Conservation (phyloP, 2,888 invertebrate genomes). For the Polydrusus pterygomalis region DNA sequence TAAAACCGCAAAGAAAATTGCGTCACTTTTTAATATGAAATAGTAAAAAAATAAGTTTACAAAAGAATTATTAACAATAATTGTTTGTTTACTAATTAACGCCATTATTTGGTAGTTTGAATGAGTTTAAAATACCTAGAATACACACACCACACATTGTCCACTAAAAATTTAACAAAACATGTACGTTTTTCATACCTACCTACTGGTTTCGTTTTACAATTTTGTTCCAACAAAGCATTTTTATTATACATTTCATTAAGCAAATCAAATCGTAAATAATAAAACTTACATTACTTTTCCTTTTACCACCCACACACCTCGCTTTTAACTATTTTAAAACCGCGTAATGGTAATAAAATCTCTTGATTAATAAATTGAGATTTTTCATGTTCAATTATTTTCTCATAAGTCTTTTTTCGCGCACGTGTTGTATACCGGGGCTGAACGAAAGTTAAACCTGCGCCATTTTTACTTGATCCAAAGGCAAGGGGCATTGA, state of each 20-base stretch:
- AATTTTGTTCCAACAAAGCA: no score
- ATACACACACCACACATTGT: no score
- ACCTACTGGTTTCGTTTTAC: no score
- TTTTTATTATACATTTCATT: no score
- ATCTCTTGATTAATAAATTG: conserved; percentile 28
- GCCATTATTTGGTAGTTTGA: background rate
- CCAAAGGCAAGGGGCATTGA: no score
- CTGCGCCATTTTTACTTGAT: background rate
- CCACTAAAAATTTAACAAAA: no score
- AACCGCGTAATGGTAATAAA: conserved; percentile 15
- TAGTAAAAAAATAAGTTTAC: background rate
- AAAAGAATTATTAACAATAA: no score
- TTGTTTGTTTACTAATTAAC: background rate
- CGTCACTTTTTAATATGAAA: background rate
- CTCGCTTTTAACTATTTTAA: conserved; percentile 8
- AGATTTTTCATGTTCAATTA: conserved; percentile 29
- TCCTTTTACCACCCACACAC: conserved; percentile 11
- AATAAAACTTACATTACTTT: conserved; percentile 12
- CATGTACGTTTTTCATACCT: no score
- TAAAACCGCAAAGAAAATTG: conserved; percentile 13
- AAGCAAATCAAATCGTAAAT: conserved; percentile 12
- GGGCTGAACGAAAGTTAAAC: background rate
- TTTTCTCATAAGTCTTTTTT: conserved; percentile 13
- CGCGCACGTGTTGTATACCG: conserved; percentile 6
- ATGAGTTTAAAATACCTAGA: no score